Evolutionary conservation across 2,113 vertebrate genomes (phyloP).

Genomic region (Scopus umbretta): DNA sequence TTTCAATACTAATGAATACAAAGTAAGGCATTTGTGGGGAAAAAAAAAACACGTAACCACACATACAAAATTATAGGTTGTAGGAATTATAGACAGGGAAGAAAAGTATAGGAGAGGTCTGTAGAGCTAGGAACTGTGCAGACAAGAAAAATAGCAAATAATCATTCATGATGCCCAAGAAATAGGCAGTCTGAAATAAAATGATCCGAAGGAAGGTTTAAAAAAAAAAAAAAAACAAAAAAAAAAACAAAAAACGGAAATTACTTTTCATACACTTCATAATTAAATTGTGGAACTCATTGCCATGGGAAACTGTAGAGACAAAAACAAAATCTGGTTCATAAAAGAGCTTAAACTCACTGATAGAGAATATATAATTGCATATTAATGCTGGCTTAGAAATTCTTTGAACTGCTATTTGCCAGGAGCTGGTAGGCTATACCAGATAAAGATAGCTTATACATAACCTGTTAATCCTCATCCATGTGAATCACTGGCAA

Average conservation of each 20-base stretch:
- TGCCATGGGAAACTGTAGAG: background rate
- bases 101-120: background rate
- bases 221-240: background rate
- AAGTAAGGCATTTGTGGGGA: background rate
- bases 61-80: background rate
- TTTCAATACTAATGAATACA: constrained; percentile 8
- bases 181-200: background rate
- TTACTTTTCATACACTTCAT: background rate
- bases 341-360: background rate
- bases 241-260: rapidly evolving
- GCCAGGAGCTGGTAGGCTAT: background rate
- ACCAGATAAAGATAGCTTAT: background rate
- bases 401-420: background rate
- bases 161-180: background rate
- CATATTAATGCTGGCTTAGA: background rate
- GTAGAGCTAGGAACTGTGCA: background rate
- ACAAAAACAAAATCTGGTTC: background rate
- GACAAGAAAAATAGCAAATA: background rate
- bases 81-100: background rate
- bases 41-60: background rate
- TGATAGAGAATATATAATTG: background rate
- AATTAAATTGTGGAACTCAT: background rate
- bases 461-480: background rate
- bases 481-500: background rate
- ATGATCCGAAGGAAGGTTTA: background rate